These are phyloP conservation scores for Rhinella marina DNA, from an alignment of 2,797 vertebrate genomes.

Conservation along the genomic window DNA sequence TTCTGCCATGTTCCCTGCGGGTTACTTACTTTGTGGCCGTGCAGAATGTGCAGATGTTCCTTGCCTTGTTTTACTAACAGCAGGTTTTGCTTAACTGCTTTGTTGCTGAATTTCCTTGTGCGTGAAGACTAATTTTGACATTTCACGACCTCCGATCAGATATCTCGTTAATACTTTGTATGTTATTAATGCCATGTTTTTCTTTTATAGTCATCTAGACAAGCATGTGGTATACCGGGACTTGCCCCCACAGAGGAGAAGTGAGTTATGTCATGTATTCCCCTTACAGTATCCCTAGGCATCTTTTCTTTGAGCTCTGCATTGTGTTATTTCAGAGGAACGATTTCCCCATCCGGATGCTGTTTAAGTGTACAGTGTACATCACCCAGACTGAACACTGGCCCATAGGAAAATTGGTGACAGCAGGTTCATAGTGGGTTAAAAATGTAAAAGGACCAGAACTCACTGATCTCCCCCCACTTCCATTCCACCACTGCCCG, in stretches of 20 bases:
- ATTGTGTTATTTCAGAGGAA: too few relatives aligned
- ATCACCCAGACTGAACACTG: too few relatives aligned
- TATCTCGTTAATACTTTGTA: background rate
- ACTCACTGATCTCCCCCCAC: too few relatives aligned
- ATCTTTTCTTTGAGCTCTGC: too few relatives aligned
- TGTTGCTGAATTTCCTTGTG: background rate
- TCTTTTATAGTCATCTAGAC: conserved; percentile 85
- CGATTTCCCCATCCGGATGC: too few relatives aligned
- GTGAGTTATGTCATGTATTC: conserved; percentile 73
- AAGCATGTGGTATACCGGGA: conserved; percentile 92
- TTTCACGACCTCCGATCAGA: background rate
- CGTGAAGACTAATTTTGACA: background rate
- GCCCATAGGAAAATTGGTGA: too few relatives aligned
- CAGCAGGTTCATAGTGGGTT: too few relatives aligned
- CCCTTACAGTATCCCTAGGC: too few relatives aligned
- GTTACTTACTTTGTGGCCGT: background rate
- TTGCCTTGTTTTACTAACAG: background rate
- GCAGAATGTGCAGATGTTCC: background rate
- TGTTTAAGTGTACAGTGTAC: too few relatives aligned
- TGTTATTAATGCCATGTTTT: conserved; percentile 4
- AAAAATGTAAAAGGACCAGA: too few relatives aligned
- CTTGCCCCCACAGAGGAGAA: conserved; percentile 93
- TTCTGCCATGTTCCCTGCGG: background rate
- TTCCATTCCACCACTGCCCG: too few relatives aligned
- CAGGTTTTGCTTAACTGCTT: background rate